A percentile compares a stretch with the other conserved stretches of the same genome.
These are phyloP conservation scores for Nudaria mundana DNA, from an alignment of 2,888 invertebrate species.

Conservation along the genomic window DNA sequence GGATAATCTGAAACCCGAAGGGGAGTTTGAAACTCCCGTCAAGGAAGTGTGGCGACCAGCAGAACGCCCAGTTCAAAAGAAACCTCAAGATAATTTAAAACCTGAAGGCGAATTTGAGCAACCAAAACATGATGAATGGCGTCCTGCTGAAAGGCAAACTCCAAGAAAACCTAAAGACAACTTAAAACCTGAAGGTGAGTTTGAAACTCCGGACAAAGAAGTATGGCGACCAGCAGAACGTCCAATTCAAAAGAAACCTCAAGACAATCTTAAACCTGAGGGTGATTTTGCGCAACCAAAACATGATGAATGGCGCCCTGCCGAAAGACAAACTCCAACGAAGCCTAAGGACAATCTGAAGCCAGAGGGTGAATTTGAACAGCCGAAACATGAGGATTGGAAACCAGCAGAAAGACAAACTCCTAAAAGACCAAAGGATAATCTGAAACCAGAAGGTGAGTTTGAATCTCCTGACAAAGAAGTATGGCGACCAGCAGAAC, in stretches of 20 bases:
- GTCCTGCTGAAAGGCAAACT: conserved; percentile 64
- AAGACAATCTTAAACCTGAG: conserved; percentile 61
- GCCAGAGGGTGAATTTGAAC: conserved; percentile 45
- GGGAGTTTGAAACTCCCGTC: conserved; percentile 72
- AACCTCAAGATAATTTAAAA: conserved; percentile 68
- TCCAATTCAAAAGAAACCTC: conserved; percentile 53
- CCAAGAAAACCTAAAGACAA: conserved; percentile 67
- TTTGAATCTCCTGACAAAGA: conserved; percentile 55
- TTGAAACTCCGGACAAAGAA: conserved; percentile 63
- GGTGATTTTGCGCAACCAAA: conserved; percentile 77
- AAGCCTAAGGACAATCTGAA: conserved; percentile 67
- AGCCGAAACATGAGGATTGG: conserved; percentile 57
- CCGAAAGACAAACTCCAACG: conserved; percentile 53
- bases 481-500: conserved; percentile 59
- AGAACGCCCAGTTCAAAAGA: conserved; percentile 52
- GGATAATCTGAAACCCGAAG: conserved; percentile 81
- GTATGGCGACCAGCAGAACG: conserved; percentile 69
- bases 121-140: conserved; percentile 57
- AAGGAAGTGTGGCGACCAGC: conserved; percentile 57
- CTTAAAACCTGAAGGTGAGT: conserved; percentile 71
- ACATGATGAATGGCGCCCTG: conserved; percentile 57
- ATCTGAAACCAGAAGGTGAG: conserved; percentile 75
- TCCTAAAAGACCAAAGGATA: conserved; percentile 78
- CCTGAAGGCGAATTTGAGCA: conserved; percentile 77
- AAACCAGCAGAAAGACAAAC: conserved; percentile 63